Percentiles rank a stretch among this genome's conserved stretches.
phyloP scores from a whole-genome alignment of 2,888 invertebrate species.

The Neocrepidodera transversa region DNA sequence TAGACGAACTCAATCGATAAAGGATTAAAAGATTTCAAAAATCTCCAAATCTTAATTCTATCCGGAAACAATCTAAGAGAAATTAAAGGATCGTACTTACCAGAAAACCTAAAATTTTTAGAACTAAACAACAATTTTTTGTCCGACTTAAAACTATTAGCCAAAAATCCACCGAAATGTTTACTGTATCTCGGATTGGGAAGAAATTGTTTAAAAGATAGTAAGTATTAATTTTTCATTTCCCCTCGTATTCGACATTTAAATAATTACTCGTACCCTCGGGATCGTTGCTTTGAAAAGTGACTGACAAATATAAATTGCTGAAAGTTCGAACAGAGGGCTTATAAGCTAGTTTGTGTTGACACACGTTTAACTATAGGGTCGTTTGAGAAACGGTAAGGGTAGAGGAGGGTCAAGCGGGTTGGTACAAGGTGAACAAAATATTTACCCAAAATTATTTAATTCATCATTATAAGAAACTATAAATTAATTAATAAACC shows the following conservation, averaged over 20 bases:
- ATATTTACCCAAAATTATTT: neutral
- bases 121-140: conserved; percentile 64
- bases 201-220: conserved; percentile 59
- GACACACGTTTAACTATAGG: conserved; percentile 32
- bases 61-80: conserved; percentile 59
- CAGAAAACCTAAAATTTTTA: conserved; percentile 58
- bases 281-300: conserved; percentile 16
- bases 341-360: conserved; percentile 41
- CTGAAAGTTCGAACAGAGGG: conserved; percentile 37
- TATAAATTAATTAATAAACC: no score
- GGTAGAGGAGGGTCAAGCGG: neutral
- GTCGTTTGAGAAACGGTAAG: conserved; percentile 8
- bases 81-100: conserved; percentile 57
- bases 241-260: conserved; percentile 11
- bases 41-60: conserved; percentile 61
- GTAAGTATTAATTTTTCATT: conserved; percentile 46
- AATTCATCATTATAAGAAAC: no score
- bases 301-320: conserved; percentile 38
- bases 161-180: conserved; percentile 55
- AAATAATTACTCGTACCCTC: conserved; percentile 21
- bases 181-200: conserved; percentile 64
- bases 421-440: neutral
- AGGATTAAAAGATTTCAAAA: conserved; percentile 56
- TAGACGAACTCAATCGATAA: conserved; percentile 64
- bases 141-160: conserved; percentile 54